Evolutionary conservation across 2,797 vertebrate genomes (phyloP), one percentile per base, ranked within the genome.

Genomic region (Eleutherodactylus coqui): DNA sequence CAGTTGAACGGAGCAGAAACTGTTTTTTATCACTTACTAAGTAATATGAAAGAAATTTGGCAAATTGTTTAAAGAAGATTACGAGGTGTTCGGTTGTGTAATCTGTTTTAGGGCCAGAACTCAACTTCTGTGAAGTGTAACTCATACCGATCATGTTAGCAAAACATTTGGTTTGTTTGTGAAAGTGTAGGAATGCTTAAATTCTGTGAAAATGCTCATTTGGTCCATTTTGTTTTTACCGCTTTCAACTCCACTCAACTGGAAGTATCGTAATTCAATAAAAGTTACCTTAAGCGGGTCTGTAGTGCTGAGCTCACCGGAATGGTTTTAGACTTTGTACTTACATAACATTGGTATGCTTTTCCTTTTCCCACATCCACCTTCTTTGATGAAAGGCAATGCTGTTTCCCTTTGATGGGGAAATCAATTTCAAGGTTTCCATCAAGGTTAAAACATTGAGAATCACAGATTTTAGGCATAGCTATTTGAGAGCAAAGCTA

Each of bases 81-180:
- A 43, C 24, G n/a, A 45, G 70, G 11, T 73, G 34, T 45, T 45
- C 27, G 41, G 38, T 70, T 43, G 19, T 70, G 34, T 41, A 38
- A 10, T 70, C 34, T 41, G 67, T n/a, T 24, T 70, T 41, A 16
- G 19, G 32, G 34, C 34, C 64, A 21, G 16, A 69, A 19, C 32
- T 36, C 21, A 69, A 36, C 6, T 9, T 36, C 34, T 69, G 64
- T 36, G 8, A 55, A 55, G 16, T 24, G 53, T 24, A 21, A 55
- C 53, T 55, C 53, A 24, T 24, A 55, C 4, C 6, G 5, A 69
- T 73, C 24, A 27, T 41, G 38, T 41, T n/a, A 72, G 36, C 21
- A 72, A 45, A 73, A 45, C 24, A 45, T 73, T 70, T 3, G 21
- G 38, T 70, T 41, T 70, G 67, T 70, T 73, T 73, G 70, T n/a